A percentile compares a stretch with the other conserved stretches of the same genome.
These are phyloP conservation scores for Luscinia megarhynchos DNA, from an alignment of 2,797 vertebrate genomes.

Conservation along the genomic window DNA sequence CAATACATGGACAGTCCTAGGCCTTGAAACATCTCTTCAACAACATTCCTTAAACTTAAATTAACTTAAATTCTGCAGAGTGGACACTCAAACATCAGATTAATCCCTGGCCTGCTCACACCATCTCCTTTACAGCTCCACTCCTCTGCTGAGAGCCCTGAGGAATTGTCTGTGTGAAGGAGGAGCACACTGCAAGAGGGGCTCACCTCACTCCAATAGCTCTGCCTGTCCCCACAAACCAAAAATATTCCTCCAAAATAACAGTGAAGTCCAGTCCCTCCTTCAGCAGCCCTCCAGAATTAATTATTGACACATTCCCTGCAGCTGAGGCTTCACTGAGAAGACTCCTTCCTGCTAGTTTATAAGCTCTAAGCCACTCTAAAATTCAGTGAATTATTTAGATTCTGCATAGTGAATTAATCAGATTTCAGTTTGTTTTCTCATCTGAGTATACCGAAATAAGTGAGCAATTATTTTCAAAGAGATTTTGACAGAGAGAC, in stretches of 20 bases:
- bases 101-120: not conserved
- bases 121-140: not conserved
- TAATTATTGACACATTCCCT: conserved; percentile 14
- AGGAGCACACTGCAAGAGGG: not conserved
- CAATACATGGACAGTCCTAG: fast-evolving
- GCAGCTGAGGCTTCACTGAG: not conserved
- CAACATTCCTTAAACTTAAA: not conserved
- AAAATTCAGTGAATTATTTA: conserved; percentile 52
- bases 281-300: not conserved
- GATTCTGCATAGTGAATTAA: not conserved
- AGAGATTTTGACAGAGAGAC: not conserved
- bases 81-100: not conserved
- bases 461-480: conserved; percentile 35
- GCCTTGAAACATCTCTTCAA: not conserved
- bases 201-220: not conserved
- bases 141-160: not conserved
- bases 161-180: fast-evolving
- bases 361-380: not conserved
- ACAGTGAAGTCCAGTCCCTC: not conserved
- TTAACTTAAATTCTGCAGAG: fast-evolving
- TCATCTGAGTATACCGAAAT: not conserved
- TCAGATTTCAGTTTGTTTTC: conserved; percentile 23
- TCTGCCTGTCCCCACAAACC: not conserved
- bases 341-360: not conserved
- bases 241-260: not conserved